phyloP scores from a whole-genome alignment of 1,140 invertebrate species.

The Megalonaias nervosa region DNA sequence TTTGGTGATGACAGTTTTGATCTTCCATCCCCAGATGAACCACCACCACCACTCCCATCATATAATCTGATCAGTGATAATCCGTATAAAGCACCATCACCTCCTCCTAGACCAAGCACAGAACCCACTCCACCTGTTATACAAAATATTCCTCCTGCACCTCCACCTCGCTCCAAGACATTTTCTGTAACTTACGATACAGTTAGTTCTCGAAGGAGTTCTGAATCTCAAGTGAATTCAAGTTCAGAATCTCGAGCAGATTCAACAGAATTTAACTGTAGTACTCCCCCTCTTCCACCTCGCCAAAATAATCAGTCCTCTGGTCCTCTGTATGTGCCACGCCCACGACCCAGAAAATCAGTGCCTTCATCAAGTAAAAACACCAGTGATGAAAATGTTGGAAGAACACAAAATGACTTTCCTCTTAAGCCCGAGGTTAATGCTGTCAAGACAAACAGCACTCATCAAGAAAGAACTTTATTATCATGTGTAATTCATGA shows the following conservation, averaged over 20 bases:
- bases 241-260: conserved; percentile 9
- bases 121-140: background rate
- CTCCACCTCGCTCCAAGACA: conserved; percentile 26
- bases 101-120: conserved; percentile 15
- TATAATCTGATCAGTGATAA: background rate
- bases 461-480: too few species aligned
- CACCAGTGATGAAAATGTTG: too few species aligned
- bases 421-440: too few species aligned
- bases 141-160: conserved; percentile 31
- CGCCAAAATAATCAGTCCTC: conserved; percentile 18
- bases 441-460: too few species aligned
- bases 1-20: conserved; percentile 46
- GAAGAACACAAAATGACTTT: too few species aligned
- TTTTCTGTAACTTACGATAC: conserved; percentile 20
- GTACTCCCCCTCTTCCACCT: conserved; percentile 33
- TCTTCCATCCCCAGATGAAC: conserved; percentile 56
- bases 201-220: conserved; percentile 1
- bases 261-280: background rate
- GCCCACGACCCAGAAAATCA: conserved; percentile 30
- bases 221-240: conserved; percentile 18
- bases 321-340: conserved; percentile 18
- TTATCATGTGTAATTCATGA: conserved; percentile 1
- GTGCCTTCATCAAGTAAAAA: too few species aligned
- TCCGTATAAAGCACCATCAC: conserved; percentile 11
- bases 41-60: conserved; percentile 58